Conservation (phyloP, 2,797 vertebrate species). For the Alcedo atthis region DNA sequence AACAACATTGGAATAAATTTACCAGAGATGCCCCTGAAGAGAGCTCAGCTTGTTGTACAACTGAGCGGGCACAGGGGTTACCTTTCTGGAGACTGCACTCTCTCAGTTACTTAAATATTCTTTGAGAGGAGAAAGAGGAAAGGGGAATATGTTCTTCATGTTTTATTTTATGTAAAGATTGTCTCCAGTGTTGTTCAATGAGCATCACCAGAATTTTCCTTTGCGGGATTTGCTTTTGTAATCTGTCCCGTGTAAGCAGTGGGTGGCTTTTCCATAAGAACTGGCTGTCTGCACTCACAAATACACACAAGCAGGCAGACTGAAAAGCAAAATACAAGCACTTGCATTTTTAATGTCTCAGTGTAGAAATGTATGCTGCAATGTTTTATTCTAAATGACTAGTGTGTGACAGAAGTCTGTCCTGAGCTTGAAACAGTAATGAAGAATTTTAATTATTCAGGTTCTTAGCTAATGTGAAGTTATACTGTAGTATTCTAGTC, state of each 20-base stretch:
- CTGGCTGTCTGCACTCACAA: neutral
- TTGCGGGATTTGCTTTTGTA: neutral
- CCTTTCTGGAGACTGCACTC: neutral
- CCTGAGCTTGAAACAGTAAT: neutral
- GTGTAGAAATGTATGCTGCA: neutral
- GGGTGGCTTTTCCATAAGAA: neutral
- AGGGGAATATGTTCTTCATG: fast-evolving
- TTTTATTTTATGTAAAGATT: neutral
- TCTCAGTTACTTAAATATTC: neutral
- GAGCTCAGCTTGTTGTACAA: neutral
- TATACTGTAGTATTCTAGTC: neutral
- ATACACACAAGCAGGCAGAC: neutral
- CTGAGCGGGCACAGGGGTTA: neutral
- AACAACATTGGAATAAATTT: neutral
- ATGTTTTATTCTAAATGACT: neutral
- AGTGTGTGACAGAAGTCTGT: neutral
- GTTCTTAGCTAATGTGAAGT: neutral
- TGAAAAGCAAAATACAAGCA: neutral
- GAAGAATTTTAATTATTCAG: neutral
- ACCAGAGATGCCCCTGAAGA: neutral
- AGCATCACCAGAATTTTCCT: neutral
- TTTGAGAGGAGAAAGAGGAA: neutral
- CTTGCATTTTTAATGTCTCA: neutral
- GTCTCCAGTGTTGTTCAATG: neutral
- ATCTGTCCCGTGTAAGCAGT: neutral